These are phyloP conservation scores for Triplophysa rosa DNA, from an alignment of 2,113 vertebrate genomes.

Conservation along the genomic window DNA sequence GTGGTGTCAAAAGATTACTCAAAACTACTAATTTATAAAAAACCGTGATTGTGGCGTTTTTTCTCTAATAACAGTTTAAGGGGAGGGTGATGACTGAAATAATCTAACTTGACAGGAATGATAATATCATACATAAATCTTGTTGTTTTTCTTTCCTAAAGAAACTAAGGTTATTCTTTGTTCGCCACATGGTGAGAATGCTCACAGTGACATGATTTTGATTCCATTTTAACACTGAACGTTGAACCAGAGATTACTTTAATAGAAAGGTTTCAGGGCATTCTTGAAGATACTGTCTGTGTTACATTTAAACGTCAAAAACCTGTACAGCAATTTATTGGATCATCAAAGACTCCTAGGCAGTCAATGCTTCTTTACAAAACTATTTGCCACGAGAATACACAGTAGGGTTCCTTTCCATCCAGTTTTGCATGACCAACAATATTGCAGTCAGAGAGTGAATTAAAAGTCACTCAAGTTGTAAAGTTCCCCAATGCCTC, in stretches of 20 bases:
- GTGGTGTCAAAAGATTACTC: background rate
- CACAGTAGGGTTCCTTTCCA: conserved; percentile 13
- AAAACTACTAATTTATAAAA: conserved; percentile 18
- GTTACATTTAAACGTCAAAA: too few species aligned
- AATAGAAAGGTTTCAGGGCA: too few species aligned
- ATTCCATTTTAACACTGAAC: conserved; percentile 33
- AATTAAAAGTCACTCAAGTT: conserved; percentile 89
- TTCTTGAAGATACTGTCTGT: too few species aligned
- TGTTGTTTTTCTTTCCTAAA: conserved; percentile 31
- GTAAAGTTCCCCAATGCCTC: conserved; percentile 81
- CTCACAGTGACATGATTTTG: background rate
- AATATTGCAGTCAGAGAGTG: conserved; percentile 76
- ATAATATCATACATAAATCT: conserved; percentile 42
- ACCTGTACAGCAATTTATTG: background rate
- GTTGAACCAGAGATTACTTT: too few species aligned
- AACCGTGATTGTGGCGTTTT: background rate
- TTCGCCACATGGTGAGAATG: background rate
- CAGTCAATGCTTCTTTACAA: background rate
- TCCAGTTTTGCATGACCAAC: conserved; percentile 67
- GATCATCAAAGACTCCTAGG: background rate
- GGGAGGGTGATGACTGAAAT: conserved; percentile 26
- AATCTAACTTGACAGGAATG: conserved; percentile 41
- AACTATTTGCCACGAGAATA: background rate
- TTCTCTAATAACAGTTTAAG: background rate
- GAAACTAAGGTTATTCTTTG: conserved; percentile 22